These are phyloP conservation scores for Tetragonula clypearis DNA, from an alignment of 1,140 invertebrate species.

Conservation along the genomic window DNA sequence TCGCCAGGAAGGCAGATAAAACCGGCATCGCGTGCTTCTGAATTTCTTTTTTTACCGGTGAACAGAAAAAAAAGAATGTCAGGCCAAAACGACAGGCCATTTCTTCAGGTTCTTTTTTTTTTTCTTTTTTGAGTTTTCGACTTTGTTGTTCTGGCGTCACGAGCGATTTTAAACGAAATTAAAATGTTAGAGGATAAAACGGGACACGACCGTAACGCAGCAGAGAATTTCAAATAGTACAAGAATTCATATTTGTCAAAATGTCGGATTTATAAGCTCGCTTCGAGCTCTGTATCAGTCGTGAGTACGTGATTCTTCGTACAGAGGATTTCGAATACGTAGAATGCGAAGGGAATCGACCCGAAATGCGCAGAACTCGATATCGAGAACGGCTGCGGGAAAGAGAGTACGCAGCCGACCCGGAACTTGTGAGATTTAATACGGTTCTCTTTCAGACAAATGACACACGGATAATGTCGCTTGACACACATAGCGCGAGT, in stretches of 20 bases:
- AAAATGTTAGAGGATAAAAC: background rate
- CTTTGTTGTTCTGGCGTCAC: background rate
- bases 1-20: constrained; percentile 22
- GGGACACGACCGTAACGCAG: no score
- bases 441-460: background rate
- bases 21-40: constrained; percentile 1
- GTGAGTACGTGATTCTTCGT: no score
- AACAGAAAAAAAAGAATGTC: background rate
- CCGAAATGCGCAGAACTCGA: background rate
- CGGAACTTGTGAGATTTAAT: background rate
- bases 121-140: background rate
- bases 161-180: background rate
- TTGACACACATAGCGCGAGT: background rate
- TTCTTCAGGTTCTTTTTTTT: background rate
- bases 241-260: background rate
- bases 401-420: background rate
- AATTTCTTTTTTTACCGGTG: background rate
- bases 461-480: background rate
- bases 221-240: background rate
- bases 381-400: background rate
- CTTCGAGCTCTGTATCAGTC: background rate
- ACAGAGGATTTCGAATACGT: background rate
- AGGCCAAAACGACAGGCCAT: background rate
- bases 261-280: background rate
- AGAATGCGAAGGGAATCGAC: background rate